phyloP scores from a whole-genome alignment of 2,888 invertebrate genomes.

The Bugula neritina region DNA sequence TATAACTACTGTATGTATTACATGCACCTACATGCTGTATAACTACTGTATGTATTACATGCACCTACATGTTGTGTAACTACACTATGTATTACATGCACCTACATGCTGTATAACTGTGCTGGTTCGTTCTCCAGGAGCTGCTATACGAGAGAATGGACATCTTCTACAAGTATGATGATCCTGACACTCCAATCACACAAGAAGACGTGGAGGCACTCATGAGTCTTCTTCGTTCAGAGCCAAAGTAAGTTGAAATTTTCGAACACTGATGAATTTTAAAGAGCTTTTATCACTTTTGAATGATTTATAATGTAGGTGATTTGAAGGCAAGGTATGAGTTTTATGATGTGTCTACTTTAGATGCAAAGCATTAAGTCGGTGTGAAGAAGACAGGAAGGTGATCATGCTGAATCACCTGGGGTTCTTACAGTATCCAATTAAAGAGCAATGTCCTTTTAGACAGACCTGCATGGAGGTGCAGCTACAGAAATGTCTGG shows the following conservation, averaged over 20 bases:
- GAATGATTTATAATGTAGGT: neutral
- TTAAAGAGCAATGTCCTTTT: constrained; percentile 81
- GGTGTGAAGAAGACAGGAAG: constrained; percentile 88
- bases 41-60: too few species aligned
- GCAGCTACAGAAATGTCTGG: constrained; percentile 66
- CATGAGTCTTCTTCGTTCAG: constrained; percentile 81
- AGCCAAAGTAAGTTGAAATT: constrained; percentile 65
- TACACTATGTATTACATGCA: too few species aligned
- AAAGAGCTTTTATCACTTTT: neutral
- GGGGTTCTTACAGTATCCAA: constrained; percentile 90
- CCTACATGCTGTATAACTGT: too few species aligned
- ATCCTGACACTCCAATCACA: constrained; percentile 79
- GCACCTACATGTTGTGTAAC: too few species aligned
- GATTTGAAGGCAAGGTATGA: neutral
- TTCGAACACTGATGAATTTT: neutral
- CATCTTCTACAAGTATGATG: constrained; percentile 78
- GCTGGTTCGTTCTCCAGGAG: constrained; percentile 64
- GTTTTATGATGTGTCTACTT: neutral
- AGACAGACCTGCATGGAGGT: constrained; percentile 44
- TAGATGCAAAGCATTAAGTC: constrained; percentile 86
- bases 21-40: too few species aligned
- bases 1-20: too few species aligned
- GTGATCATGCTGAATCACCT: constrained; percentile 89
- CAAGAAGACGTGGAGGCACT: constrained; percentile 91
- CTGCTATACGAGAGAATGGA: constrained; percentile 84